Conservation (phyloP, 2,888 invertebrate genomes). For the Spialia ferax region DNA sequence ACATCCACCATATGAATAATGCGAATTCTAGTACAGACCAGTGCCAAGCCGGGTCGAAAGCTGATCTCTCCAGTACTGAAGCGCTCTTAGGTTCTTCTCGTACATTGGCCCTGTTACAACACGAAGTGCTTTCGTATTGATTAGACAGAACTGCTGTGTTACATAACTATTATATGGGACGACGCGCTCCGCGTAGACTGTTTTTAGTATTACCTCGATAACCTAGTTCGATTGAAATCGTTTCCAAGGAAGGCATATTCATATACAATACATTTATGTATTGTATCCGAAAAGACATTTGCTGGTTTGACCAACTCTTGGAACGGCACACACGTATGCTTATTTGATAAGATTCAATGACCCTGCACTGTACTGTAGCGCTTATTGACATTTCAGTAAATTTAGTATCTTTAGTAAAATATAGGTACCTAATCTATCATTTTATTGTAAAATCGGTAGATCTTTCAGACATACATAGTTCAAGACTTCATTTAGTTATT, state of each 20-base stretch:
- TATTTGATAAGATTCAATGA: too few species aligned
- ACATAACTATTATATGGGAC: slow-evolving; percentile 65
- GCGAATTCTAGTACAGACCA: slow-evolving; percentile 53
- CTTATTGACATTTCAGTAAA: too few species aligned
- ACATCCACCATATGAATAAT: slow-evolving; percentile 46
- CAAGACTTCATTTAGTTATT: too few species aligned
- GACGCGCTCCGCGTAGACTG: slow-evolving; percentile 69
- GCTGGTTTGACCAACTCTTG: too few species aligned
- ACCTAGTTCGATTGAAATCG: slow-evolving; percentile 49
- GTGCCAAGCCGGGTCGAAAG: slow-evolving; percentile 51
- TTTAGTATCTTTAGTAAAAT: too few species aligned
- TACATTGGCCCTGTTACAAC: slow-evolving; percentile 74
- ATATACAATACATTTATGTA: too few species aligned
- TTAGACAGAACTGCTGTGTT: slow-evolving; percentile 79
- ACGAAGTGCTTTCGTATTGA: slow-evolving; percentile 78
- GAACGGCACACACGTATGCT: too few species aligned
- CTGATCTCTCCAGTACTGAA: slow-evolving; percentile 49
- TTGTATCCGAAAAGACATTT: too few species aligned
- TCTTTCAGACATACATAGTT: too few species aligned
- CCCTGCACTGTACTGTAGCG: too few species aligned
- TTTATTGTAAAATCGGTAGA: too few species aligned
- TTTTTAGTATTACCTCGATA: slow-evolving; percentile 52
- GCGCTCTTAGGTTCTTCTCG: slow-evolving; percentile 63
- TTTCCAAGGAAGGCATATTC: slow-evolving; percentile 39
- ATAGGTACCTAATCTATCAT: too few species aligned